phyloP scores from a whole-genome alignment of 2,888 invertebrate genomes.

The Aricia artaxerxes region DNA sequence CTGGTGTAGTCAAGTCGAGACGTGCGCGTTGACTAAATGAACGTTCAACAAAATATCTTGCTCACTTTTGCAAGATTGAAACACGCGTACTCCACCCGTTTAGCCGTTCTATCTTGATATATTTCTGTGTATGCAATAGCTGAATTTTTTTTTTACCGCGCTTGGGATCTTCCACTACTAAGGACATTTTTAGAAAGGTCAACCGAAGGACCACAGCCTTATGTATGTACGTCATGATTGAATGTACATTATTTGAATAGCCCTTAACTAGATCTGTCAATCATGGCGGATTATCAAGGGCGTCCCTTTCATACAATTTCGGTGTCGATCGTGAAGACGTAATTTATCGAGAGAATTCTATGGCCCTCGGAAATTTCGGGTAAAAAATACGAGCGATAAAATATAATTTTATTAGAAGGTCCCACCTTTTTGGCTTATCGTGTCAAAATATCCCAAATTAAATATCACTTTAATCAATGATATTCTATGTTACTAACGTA shows the following conservation, averaged over 20 bases:
- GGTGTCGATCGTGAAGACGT: constrained; percentile 1
- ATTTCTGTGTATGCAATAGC: no score
- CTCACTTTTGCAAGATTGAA: no score
- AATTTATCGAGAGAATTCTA: constrained; percentile 26
- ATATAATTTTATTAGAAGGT: not conserved
- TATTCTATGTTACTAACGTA: no score
- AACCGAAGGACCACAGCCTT: constrained; percentile 34
- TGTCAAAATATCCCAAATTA: not conserved
- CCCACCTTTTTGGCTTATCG: constrained; percentile 12
- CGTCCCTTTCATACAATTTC: constrained; percentile 23
- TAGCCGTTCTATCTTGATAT: no score
- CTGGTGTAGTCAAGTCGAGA: no score
- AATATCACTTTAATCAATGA: not conserved
- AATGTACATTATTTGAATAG: constrained; percentile 24
- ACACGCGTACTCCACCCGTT: no score
- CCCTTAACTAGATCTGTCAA: constrained; percentile 28
- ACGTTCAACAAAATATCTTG: no score
- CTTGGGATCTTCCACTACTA: not conserved
- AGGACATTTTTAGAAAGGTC: not conserved
- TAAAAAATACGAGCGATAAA: constrained; percentile 8
- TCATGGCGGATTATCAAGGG: constrained; percentile 25
- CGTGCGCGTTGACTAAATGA: no score
- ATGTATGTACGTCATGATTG: constrained; percentile 20
- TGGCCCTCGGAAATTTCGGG: not conserved
- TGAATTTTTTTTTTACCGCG: not conserved